Evolutionary conservation across 2,797 vertebrate species (phyloP).

Genomic region (Mustela erminea): DNA sequence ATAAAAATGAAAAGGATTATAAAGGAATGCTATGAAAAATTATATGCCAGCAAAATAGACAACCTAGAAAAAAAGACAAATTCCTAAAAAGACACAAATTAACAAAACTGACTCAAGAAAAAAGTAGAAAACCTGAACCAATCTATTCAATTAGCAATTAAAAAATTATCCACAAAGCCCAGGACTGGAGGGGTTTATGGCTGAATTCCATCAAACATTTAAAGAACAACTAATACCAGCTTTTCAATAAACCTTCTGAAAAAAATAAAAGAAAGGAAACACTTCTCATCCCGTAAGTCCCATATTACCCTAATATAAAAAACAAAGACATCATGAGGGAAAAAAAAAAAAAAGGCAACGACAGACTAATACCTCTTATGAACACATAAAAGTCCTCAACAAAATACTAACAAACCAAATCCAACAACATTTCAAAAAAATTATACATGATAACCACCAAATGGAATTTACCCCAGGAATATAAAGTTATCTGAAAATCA

Average conservation of each 20-base stretch:
- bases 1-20: background rate
- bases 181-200: background rate
- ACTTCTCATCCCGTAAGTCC: background rate
- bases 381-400: background rate
- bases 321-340: background rate
- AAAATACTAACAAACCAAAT: conserved; percentile 18
- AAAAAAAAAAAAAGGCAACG: background rate
- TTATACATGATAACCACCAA: background rate
- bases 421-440: conserved; percentile 12
- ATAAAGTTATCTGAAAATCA: background rate
- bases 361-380: background rate
- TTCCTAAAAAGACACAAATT: background rate
- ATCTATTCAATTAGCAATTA: background rate
- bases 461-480: background rate
- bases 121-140: background rate
- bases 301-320: background rate
- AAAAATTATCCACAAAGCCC: background rate
- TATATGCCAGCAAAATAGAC: background rate
- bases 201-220: background rate
- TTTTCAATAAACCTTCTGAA: background rate
- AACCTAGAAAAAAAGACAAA: background rate
- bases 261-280: background rate
- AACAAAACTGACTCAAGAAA: background rate
- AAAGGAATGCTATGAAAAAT: background rate
- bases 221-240: background rate